Base-by-base conservation (phyloP, 2,888 invertebrate genomes). In the Perithous albicinctus region DNA sequence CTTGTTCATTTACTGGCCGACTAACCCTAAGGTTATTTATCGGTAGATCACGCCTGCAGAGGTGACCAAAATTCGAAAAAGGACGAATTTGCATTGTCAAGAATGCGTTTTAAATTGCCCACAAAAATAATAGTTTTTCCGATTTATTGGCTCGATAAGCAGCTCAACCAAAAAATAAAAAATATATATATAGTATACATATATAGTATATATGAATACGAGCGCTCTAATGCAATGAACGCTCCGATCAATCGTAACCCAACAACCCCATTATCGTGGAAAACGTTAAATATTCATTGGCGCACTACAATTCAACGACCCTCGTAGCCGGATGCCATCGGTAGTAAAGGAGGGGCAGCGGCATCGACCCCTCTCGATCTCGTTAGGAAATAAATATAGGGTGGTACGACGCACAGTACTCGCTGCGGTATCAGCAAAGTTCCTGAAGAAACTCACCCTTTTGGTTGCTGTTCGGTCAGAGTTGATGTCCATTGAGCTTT, bases 271-370 rank as follows among this genome's bases (percentile, higher is more conserved):
- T 78, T 59, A 73, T 74, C 69, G 76, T 54, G 56, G 38, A 35
- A 35, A 41, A 64, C 78, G 75, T 82, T 82, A 82, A 82, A 82
- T 78, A 82, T 82, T 82, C 82, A 82, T 78, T 59, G 78, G 12
- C 48, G n/a, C 38, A 7, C 69, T 59, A 70, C 70, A 64, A 70
- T 82, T 75, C 32, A 63, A 43, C 51, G 48, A 46, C 41, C 26
- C 59, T 20, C 67, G 38, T 48, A 56, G 63, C 32, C 66, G 64
- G 26, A 70, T 63, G 51, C 66, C 66, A 61, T 56, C 54, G 32
- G 23, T 35, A 61, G 59, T 18, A 66, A 59, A 61, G 69, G 38
- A 23, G 63, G 56, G 54, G 46, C 29, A 41, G 41, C 32, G 54
- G 41, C 74, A 61, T 78, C 64, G 78, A 73, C 66, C 73, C 81